Evolutionary conservation across 2,113 vertebrate species (phyloP), one percentile per base, ranked within the genome.

Genomic region (Tenebrosternarchus preto): DNA sequence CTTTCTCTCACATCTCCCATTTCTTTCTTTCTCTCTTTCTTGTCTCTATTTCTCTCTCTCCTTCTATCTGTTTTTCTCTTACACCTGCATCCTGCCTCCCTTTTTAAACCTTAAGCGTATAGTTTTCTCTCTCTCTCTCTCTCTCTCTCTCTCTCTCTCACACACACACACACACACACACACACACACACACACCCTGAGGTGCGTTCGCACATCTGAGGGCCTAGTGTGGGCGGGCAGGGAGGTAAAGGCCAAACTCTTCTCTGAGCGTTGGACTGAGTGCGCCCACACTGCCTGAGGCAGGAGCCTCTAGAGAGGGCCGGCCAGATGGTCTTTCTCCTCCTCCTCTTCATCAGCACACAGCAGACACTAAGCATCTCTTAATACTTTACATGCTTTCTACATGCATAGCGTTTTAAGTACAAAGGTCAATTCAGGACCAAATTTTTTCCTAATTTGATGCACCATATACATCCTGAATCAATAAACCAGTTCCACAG

Each of bases 191-290:
- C n/a, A 50, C 43, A 50, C 43, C 43, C 43, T 50, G 43, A 50
- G 43, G 43, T 50, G 43, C 43, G 43, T 50, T 50, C 11, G 43
- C 43, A 50, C 43, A 50, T 50, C 43, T 50, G 43, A 50, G 43
- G 12, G 2, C 43, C 43, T 50, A 9, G 8, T 12, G 43, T 50
- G 43, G 43, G 43, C 11, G 43, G 39, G 80, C 1, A 22, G 74
- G 67, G 80, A 67, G 71, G 74, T 71, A 82, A 67, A 69, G 73
- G 66, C 57, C 66, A 36, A 1, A 50, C 12, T 33, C 57, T 71
- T 82, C 64, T 5, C 29, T 25, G 31, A 66, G 68, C 43, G 12
- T 12, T 50, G 43, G 43, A 9, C 9, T 12, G 43, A 15, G 43
- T 50, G 11, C 43, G 15, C 43, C 43, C 43, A 50, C 43, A 15